Percentiles rank a stretch among this genome's conserved stretches.
phyloP scores from a whole-genome alignment of 2,113 vertebrate genomes.

The Amia ocellicauda region DNA sequence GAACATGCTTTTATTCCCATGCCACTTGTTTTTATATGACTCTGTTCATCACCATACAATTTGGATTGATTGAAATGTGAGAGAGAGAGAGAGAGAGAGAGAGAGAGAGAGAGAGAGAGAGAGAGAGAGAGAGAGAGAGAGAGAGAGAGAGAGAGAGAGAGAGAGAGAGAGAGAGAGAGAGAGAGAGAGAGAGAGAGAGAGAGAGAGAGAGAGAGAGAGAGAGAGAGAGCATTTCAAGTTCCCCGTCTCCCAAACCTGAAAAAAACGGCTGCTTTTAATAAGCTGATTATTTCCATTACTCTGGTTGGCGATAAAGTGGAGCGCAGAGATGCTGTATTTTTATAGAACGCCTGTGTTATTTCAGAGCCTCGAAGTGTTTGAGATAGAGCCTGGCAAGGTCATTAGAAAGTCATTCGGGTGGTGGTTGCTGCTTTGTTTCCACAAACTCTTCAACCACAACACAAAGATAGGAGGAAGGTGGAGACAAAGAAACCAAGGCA shows the following conservation, averaged over 20 bases:
- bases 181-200: slow-evolving; percentile 4
- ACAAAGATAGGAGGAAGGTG: slow-evolving; percentile 42
- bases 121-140: too few species aligned
- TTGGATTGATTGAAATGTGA: too few species aligned
- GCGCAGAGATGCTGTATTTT: slow-evolving; percentile 33
- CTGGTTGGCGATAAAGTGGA: slow-evolving; percentile 32
- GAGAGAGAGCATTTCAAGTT: slow-evolving; percentile 39
- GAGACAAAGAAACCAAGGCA: slow-evolving; percentile 34
- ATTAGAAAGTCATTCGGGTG: slow-evolving; percentile 45
- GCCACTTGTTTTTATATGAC: too few species aligned
- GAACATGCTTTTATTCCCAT: too few species aligned
- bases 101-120: too few species aligned
- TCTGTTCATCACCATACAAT: too few species aligned
- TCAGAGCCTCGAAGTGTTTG: slow-evolving; percentile 39
- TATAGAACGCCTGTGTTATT: slow-evolving; percentile 54
- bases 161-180: slow-evolving; percentile 18
- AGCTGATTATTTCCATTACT: slow-evolving; percentile 45
- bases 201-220: too few species aligned
- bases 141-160: slow-evolving; percentile 14
- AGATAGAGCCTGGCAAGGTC: slow-evolving; percentile 42
- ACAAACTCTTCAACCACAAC: slow-evolving; percentile 31
- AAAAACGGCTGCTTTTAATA: slow-evolving; percentile 34
- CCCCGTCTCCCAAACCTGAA: slow-evolving; percentile 26
- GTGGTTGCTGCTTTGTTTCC: slow-evolving; percentile 40
- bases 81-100: too few species aligned